Percentiles rank a stretch among this genome's conserved stretches.
Conservation (phyloP, 2,888 invertebrate genomes). For the Cybosia mesomella region DNA sequence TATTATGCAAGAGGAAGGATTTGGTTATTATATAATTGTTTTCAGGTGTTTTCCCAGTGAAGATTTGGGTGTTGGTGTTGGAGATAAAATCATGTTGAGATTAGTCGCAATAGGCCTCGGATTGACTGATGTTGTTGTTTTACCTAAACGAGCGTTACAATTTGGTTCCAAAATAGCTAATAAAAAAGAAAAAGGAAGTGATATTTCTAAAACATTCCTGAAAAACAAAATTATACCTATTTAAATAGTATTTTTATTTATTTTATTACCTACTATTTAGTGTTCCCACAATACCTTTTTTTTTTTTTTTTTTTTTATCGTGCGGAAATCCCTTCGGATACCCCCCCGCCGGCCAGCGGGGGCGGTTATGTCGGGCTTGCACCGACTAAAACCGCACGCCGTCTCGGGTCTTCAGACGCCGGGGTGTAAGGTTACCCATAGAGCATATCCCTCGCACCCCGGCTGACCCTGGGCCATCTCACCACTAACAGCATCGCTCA, state of each 20-base stretch:
- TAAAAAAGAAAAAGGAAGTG: slow-evolving; percentile 94
- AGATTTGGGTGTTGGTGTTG: slow-evolving; percentile 91
- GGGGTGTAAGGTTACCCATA: too few relatives aligned
- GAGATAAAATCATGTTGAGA: slow-evolving; percentile 97
- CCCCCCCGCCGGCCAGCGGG: too few relatives aligned
- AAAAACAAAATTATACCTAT: slow-evolving; percentile 34
- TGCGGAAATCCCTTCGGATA: too few relatives aligned
- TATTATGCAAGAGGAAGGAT: neutral
- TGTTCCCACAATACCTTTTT: too few relatives aligned
- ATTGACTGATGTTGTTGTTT: slow-evolving; percentile 87
- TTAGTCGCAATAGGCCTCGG: slow-evolving; percentile 90
- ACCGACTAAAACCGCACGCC: too few relatives aligned
- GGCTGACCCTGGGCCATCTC: too few relatives aligned
- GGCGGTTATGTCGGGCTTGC: too few relatives aligned
- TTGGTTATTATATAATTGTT: slow-evolving; percentile 29
- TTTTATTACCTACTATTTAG: slow-evolving; percentile 1
- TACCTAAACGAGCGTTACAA: slow-evolving; percentile 98
- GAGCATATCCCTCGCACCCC: too few relatives aligned
- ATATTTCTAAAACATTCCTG: slow-evolving; percentile 87
- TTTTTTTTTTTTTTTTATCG: too few relatives aligned
- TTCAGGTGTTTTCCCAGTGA: slow-evolving; percentile 87
- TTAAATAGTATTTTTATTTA: slow-evolving; percentile 19
- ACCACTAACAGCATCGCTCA: too few relatives aligned
- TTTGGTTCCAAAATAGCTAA: slow-evolving; percentile 98
- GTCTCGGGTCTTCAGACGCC: too few relatives aligned